Percentiles rank a stretch among this genome's conserved stretches.
phyloP scores from a whole-genome alignment of 2,113 vertebrate genomes.

The Carettochelys insculpta region DNA sequence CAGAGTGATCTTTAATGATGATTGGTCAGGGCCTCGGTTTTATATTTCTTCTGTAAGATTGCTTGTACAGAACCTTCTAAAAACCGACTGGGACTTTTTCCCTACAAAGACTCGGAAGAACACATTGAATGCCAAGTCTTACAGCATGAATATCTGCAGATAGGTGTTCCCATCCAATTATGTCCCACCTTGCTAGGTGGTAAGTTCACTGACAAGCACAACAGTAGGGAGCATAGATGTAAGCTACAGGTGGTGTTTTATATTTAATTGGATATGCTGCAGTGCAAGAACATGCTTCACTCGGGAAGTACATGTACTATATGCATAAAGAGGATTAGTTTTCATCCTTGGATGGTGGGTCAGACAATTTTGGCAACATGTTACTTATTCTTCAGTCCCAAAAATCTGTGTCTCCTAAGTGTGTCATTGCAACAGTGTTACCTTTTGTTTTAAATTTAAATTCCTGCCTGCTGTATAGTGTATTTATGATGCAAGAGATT shows the following conservation, averaged over 20 bases:
- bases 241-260: not conserved
- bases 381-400: slow-evolving; percentile 19
- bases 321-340: not conserved
- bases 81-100: not conserved
- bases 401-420: slow-evolving; percentile 52
- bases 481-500: not conserved
- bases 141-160: not conserved
- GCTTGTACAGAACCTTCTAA: not conserved
- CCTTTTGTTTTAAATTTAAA: not conserved
- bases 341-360: slow-evolving; percentile 7
- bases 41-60: not conserved
- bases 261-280: not conserved
- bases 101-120: slow-evolving; percentile 31
- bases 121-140: not conserved
- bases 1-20: accelerated
- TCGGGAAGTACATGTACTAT: not conserved
- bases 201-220: not conserved
- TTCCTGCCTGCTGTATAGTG: slow-evolving; percentile 25
- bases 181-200: not conserved
- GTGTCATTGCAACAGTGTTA: slow-evolving; percentile 27
- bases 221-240: not conserved
- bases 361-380: not conserved
- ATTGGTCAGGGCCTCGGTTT: slow-evolving; percentile 30
- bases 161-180: not conserved
- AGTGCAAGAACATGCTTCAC: not conserved